Base-by-base conservation (phyloP, 2,888 invertebrate genomes). In the Quadriops clusia region DNA sequence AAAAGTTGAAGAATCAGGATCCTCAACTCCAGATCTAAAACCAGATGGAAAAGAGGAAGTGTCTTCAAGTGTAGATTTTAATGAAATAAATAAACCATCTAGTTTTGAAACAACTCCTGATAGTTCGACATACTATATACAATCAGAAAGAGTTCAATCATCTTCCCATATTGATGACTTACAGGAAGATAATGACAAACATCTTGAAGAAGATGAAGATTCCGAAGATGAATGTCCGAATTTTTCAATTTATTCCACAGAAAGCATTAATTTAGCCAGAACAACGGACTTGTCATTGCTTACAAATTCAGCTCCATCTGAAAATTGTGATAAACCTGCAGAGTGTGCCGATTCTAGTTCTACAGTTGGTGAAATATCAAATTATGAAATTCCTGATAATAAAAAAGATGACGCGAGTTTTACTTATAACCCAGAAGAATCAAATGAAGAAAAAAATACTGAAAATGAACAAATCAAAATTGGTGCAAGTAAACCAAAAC, bases 221-320 rank as follows among this genome's bases (percentile, higher is more conserved):
- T 63, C 64, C 2, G 66, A 70, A 37, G 77, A 79, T 1, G 81
- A 79, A 45, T 86, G 85, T 56, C 86, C 86, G 3, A 86, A 86
- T 57, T 84, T 84, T 56, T 80, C 80, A 7, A 80, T 86, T 41
- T 86, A 86, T 59, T 86, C 86, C 0, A 77, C 79, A 5, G 75
- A 81, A 45, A 83, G 83, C 36, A 77, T 83, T 50, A 77, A 78
- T 42, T 70, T 81, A 28, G 79, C 79, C 1, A 67, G 73, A 42
- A 68, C 64, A 26, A 64, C 64, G 0, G 66, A 58, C 36, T 39
- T 54, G 8, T 29, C 29, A 13, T 18, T 36, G n/a, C 10, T 26
- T 9, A 14, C 24, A 2, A 7, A 4, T 4, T 4, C 6, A 22
- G 22, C 3, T 5, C 22, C 5, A 7, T 10, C 9, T 22, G 22